Conservation (phyloP, 2,888 invertebrate species). For the Amiota minor region DNA sequence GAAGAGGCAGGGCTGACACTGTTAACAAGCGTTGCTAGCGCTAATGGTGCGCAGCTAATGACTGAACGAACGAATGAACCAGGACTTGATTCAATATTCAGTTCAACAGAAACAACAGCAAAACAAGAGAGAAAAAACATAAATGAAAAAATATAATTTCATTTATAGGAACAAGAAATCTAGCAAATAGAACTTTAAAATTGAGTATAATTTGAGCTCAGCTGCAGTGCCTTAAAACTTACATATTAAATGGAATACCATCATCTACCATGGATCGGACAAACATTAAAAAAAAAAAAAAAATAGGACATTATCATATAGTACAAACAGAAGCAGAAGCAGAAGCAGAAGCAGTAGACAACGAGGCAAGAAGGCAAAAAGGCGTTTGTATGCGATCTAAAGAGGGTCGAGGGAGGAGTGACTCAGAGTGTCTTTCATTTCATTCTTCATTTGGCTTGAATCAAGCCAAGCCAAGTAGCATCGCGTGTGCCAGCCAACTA, state of each 20-base stretch:
- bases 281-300: too few relatives aligned
- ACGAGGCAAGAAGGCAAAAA: too few relatives aligned
- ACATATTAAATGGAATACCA: slow-evolving; percentile 8
- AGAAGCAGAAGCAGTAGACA: too few relatives aligned
- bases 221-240: neutral
- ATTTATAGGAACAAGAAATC: slow-evolving; percentile 7
- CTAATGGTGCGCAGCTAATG: slow-evolving; percentile 69
- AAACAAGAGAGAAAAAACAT: neutral
- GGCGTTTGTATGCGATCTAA: too few relatives aligned
- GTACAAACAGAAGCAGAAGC: too few relatives aligned
- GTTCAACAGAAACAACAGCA: neutral
- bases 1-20: slow-evolving; percentile 37
- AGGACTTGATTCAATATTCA: neutral
- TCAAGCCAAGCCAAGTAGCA: neutral
- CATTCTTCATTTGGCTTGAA: too few relatives aligned
- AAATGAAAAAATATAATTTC: neutral
- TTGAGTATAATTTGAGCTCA: neutral
- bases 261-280: too few relatives aligned
- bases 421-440: too few relatives aligned
- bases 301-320: too few relatives aligned
- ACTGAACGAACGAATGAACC: slow-evolving; percentile 45
- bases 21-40: slow-evolving; percentile 52
- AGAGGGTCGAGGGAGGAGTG: too few relatives aligned
- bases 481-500: slow-evolving; percentile 57
- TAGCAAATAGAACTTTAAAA: neutral